Evolutionary conservation across 1,140 invertebrate species (phyloP).

Genomic region (Drosophila tristis): DNA sequence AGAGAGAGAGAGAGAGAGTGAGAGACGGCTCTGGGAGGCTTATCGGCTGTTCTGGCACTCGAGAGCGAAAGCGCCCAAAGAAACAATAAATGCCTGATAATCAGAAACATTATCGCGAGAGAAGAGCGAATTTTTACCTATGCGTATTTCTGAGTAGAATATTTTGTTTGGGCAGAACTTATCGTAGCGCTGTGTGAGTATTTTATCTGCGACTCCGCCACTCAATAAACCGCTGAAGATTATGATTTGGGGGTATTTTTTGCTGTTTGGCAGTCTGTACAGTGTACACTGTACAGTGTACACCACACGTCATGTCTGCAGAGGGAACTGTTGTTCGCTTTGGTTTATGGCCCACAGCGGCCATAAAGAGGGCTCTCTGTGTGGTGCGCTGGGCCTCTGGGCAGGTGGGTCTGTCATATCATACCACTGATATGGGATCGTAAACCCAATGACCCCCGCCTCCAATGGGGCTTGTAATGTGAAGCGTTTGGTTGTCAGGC

Average conservation of each 20-base stretch:
- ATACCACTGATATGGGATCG: conserved; percentile 25
- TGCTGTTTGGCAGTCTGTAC: background rate
- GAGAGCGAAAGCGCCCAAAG: conserved; percentile 30
- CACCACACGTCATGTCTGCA: background rate
- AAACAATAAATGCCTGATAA: conserved; percentile 70
- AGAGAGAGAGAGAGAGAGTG: background rate
- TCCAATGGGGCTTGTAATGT: conserved; percentile 29
- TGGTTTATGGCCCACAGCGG: conserved; percentile 23
- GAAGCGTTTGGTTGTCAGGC: conserved; percentile 22
- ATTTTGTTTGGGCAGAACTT: conserved; percentile 11
- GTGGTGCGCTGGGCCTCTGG: no score
- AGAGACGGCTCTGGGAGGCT: conserved; percentile 21
- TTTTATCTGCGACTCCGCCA: conserved; percentile 46
- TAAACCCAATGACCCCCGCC: conserved; percentile 26
- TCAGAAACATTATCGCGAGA: conserved; percentile 46
- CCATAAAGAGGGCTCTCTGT: background rate
- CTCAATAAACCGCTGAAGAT: conserved; percentile 62
- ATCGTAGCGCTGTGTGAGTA: conserved; percentile 1
- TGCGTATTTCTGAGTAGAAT: conserved; percentile 1
- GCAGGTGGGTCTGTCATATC: conserved; percentile 23
- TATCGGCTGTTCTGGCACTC: conserved; percentile 61
- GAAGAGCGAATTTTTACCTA: conserved; percentile 22
- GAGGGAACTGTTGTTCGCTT: conserved; percentile 1
- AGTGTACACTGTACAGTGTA: no score
- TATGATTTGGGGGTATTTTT: conserved; percentile 53